Conservation (phyloP, 1,140 invertebrate species). For the Drosophila kurseongensis region DNA sequence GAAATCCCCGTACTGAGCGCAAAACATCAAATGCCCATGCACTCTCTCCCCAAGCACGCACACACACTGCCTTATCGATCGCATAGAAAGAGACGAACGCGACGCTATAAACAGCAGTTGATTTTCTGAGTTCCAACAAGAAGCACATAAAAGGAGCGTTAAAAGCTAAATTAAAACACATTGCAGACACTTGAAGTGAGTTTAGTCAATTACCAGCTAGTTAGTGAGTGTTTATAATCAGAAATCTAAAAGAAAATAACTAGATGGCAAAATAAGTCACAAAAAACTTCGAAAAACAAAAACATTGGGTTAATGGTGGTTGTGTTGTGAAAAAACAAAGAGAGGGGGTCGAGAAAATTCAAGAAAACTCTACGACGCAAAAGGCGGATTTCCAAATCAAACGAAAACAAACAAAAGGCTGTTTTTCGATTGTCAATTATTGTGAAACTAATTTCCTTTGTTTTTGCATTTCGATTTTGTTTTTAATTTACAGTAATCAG, state of each 20-base stretch:
- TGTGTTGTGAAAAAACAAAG: slow-evolving; percentile 27
- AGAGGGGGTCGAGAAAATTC: slow-evolving; percentile 53
- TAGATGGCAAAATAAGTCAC: not conserved
- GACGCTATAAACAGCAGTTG: slow-evolving; percentile 83
- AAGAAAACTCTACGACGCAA: slow-evolving; percentile 72
- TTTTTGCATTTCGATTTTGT: slow-evolving; percentile 54
- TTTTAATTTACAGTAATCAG: slow-evolving; percentile 38
- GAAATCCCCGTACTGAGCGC: slow-evolving; percentile 68
- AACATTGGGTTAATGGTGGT: slow-evolving; percentile 22
- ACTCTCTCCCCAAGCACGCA: slow-evolving; percentile 48
- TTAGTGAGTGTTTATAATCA: slow-evolving; percentile 2
- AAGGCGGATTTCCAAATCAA: slow-evolving; percentile 17
- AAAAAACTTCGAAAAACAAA: slow-evolving; percentile 16
- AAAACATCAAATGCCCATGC: slow-evolving; percentile 52
- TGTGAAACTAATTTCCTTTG: slow-evolving; percentile 65
- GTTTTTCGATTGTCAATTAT: slow-evolving; percentile 33
- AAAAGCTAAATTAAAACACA: slow-evolving; percentile 35
- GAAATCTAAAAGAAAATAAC: not conserved
- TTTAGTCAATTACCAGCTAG: slow-evolving; percentile 47
- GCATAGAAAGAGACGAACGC: slow-evolving; percentile 76
- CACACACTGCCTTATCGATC: slow-evolving; percentile 42
- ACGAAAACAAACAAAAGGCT: slow-evolving; percentile 11
- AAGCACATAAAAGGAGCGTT: slow-evolving; percentile 53
- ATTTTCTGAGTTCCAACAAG: slow-evolving; percentile 63
- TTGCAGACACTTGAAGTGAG: slow-evolving; percentile 53